A percentile compares a stretch with the other conserved stretches of the same genome.
Conservation (phyloP, 2,888 invertebrate genomes). For the Lobophora halterata region DNA sequence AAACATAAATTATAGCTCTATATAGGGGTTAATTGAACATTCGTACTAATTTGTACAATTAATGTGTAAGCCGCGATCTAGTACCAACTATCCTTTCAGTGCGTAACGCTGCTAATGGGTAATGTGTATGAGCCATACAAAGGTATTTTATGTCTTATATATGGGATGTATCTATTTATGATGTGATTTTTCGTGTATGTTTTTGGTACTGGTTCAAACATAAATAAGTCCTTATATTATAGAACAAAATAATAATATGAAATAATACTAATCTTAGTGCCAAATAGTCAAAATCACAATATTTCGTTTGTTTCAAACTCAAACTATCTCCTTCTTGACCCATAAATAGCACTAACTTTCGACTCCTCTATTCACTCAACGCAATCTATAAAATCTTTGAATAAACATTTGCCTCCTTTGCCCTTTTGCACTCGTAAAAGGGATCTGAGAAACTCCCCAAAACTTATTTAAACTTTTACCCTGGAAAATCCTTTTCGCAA, state of each 20-base stretch:
- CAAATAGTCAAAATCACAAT: not conserved
- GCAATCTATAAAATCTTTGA: conserved; percentile 76
- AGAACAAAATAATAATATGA: too few relatives aligned
- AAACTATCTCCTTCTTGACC: conserved; percentile 2
- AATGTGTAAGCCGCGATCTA: too few relatives aligned
- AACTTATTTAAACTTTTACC: conserved; percentile 79
- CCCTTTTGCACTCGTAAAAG: conserved; percentile 77
- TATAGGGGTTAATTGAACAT: conserved; percentile 12
- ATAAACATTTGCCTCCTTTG: conserved; percentile 77
- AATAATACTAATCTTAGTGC: not conserved
- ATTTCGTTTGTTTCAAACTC: not conserved
- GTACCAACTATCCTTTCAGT: too few relatives aligned
- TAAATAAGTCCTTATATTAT: too few relatives aligned
- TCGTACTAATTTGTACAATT: not conserved
- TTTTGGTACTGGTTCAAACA: too few relatives aligned
- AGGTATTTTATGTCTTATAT: too few relatives aligned
- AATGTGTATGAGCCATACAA: too few relatives aligned
- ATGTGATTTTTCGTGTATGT: too few relatives aligned
- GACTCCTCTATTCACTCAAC: conserved; percentile 51
- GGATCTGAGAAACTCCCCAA: conserved; percentile 73
- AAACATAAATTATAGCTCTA: conserved; percentile 16
- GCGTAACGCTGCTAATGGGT: too few relatives aligned
- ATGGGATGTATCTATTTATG: too few relatives aligned
- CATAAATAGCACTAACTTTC: conserved; percentile 29
- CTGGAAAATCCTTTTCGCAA: conserved; percentile 75